These are phyloP conservation scores for Chaenodraco wilsoni DNA, from an alignment of 2,797 vertebrate genomes.

Conservation along the genomic window DNA sequence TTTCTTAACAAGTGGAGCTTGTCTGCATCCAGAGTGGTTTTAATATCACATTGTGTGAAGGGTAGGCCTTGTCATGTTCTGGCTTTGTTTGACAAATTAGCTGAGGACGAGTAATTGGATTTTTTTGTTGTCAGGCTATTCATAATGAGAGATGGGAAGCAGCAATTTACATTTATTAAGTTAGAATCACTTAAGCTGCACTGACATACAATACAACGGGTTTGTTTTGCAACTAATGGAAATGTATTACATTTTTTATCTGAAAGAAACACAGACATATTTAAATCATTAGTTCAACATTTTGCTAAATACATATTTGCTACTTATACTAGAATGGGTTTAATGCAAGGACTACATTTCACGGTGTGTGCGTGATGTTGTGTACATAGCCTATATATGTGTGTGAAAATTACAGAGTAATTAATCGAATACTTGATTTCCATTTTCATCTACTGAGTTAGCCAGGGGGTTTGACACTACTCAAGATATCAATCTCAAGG, in stretches of 20 bases:
- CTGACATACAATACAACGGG: slow-evolving; percentile 19
- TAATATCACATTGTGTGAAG: slow-evolving; percentile 43
- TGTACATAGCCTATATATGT: too few species aligned
- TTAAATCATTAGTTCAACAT: not conserved
- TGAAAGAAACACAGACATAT: not conserved
- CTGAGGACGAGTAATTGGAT: slow-evolving; percentile 53
- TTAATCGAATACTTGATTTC: not conserved
- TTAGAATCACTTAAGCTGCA: slow-evolving; percentile 20
- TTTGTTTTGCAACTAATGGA: slow-evolving; percentile 34
- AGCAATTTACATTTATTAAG: slow-evolving; percentile 30
- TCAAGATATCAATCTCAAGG: not conserved
- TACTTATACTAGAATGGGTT: too few species aligned
- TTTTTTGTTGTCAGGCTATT: slow-evolving; percentile 47
- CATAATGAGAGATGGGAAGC: slow-evolving; percentile 25
- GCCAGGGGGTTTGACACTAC: not conserved
- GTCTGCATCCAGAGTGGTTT: slow-evolving; percentile 41
- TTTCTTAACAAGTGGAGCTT: slow-evolving; percentile 49
- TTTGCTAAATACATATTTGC: not conserved
- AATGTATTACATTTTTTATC: not conserved
- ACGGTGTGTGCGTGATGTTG: too few species aligned
- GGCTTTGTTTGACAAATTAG: slow-evolving; percentile 53
- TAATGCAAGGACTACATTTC: too few species aligned
- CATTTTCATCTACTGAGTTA: not conserved
- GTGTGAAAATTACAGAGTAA: too few species aligned
- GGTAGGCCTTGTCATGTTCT: slow-evolving; percentile 22